Evolutionary conservation across 2,113 vertebrate species (phyloP), one percentile per base, ranked within the genome.

Genomic region (Petromus typicus): DNA sequence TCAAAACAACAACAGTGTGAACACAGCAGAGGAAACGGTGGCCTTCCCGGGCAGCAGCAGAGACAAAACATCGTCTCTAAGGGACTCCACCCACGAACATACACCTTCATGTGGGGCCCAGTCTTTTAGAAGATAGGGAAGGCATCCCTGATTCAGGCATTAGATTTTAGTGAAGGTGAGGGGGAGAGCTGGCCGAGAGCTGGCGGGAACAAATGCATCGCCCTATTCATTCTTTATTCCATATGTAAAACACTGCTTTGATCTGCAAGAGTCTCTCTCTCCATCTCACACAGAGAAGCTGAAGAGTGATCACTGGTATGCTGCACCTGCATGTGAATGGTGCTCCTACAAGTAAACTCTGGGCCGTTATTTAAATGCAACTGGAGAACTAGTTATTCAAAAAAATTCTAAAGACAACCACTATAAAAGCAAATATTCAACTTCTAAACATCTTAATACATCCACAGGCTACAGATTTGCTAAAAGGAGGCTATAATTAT

Each of bases 381-480:
- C 63, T 85, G 8, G 37, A 93, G 54, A 96, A 67, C 54, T 67
- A 81, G 69, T 45, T 94, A 90, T 86, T 85, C 90, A 89, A 95
- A 89, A 71, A 66, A 95, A 90, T 27, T 69, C 86, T 45, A 82
- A 93, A 86, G 61, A 95, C 32, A 90, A 87, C 11, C 25, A 75
- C n/a, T 91, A 56, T 88, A 94, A 93, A 81, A 79, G n/a, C 73
- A 88, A 96, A 92, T 75, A 87, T 48, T 87, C 75, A 95, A 90
- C 45, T 43, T 45, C 37, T 79, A 86, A 91, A 30, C 43, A 76
- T 54, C 37, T 89, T 91, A 95, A 56, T 80, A 95, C 61, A 7
- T 87, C 63, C 84, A 94, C 2, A 84, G 75, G 87, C 88, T 88
- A 96, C 81, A 87, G 27, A 45, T 86, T 94, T 90, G 48, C 81